These are phyloP conservation scores for Luperina nickerlii DNA, from an alignment of 2,888 invertebrate species.

Conservation along the genomic window DNA sequence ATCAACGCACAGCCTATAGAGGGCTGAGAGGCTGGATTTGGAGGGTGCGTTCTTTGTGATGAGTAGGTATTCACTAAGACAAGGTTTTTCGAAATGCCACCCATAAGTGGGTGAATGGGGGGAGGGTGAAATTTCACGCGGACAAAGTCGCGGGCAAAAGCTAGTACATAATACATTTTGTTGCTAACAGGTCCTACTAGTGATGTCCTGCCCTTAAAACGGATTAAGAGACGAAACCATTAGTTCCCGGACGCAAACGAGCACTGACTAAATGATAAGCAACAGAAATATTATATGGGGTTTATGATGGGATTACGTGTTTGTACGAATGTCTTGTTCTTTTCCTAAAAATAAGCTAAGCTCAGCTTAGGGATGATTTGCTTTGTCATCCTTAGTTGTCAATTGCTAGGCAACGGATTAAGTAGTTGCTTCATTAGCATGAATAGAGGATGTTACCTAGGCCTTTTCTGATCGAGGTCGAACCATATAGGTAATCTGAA, in stretches of 20 bases:
- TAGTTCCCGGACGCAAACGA: not conserved
- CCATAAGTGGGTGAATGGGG: too few species aligned
- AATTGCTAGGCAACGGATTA: conserved; percentile 12
- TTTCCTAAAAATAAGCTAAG: conserved; percentile 42
- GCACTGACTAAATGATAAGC: conserved; percentile 15
- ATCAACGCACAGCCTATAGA: too few species aligned
- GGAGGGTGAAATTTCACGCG: too few species aligned
- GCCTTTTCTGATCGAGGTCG: not conserved
- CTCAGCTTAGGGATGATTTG: conserved; percentile 40
- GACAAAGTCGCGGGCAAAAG: too few species aligned
- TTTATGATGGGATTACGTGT: conserved; percentile 37
- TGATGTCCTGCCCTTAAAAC: not conserved
- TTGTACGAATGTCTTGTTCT: conserved; percentile 22
- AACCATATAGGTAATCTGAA: too few species aligned
- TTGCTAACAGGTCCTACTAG: not conserved
- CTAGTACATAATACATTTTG: not conserved
- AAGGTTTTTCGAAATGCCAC: too few species aligned
- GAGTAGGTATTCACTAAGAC: too few species aligned
- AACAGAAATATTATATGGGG: conserved; percentile 16
- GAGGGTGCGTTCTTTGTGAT: too few species aligned
- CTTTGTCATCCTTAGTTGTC: conserved; percentile 15
- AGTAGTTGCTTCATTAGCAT: not conserved
- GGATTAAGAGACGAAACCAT: conserved; percentile 10
- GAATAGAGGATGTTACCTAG: not conserved
- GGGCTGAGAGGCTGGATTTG: too few species aligned